Base-by-base conservation (phyloP, 1,140 invertebrate species). In the Megathymus violae region DNA sequence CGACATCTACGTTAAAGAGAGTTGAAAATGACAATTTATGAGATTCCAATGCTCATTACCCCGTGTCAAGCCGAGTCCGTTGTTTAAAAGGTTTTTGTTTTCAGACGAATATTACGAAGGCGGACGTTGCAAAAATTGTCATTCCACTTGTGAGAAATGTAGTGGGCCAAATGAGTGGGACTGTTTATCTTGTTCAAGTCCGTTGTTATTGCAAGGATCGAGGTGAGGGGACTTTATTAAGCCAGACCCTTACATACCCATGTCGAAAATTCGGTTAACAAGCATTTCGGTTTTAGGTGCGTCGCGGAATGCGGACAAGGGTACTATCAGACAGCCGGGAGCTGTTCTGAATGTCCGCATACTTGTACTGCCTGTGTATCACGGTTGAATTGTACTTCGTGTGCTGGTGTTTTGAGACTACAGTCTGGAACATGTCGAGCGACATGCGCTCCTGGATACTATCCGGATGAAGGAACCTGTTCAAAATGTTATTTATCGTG, bases 401-500 rank as follows among this genome's bases (percentile, higher is more conserved):
- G 96, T 79, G 92, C 93, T 46, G 92, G 93, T 52, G 94, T 94
- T 9, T 91, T 97, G 40, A 93, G 95, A 62, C 84, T 97, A 10
- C 95, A 97, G 78, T 95, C 95, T 62, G 95, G 95, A n/a, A 95
- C 96, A 41, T 97, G 96, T 78, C 90, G 94, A 15, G 93, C 94
- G 0, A 94, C 94, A 0, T 97, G 96, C 74, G 95, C 95, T 6
- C 69, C 73, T 52, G 96, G 96, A 11, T 97, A 96, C 79, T 97
- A 96, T 85, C 96, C 95, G 66, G 96, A 97, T 80, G 93, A 95
- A 51, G 96, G 96, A 14, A 93, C 94, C 27, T 97, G 96, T 82
- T 92, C 94, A 34, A 94, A 96, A 68, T 97, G 96, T 80, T 95
- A 97, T 74, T 88, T 95, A 40, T 95, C 95, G 19, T 98, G 97